A percentile compares a stretch with the other conserved stretches of the same genome.
These are phyloP conservation scores for Octopus bimaculoides DNA, from an alignment of 1,140 invertebrate genomes.

Conservation along the genomic window DNA sequence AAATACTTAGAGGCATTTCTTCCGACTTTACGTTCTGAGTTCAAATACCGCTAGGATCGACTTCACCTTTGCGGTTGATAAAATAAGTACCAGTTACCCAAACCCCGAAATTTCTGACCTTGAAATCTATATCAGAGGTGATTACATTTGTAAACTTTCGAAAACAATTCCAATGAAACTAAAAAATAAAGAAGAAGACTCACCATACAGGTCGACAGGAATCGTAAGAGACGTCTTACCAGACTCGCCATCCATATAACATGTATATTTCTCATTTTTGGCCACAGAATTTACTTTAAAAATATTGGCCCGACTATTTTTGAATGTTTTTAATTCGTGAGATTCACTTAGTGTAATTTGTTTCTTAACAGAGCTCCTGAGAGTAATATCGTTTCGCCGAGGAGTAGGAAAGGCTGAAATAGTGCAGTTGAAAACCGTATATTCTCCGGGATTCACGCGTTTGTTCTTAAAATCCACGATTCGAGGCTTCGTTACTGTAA, in stretches of 20 bases:
- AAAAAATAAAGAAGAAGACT: slow-evolving; percentile 9
- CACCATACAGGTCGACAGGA: slow-evolving; percentile 37
- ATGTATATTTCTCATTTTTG: slow-evolving; percentile 37
- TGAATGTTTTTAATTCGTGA: slow-evolving; percentile 25
- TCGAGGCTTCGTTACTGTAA: slow-evolving; percentile 40
- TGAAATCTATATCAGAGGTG: too few species aligned
- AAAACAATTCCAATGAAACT: too few species aligned
- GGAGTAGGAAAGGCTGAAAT: slow-evolving; percentile 45
- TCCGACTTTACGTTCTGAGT: too few species aligned
- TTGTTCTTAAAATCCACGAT: slow-evolving; percentile 40
- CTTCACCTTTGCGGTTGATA: too few species aligned
- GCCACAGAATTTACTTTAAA: slow-evolving; percentile 38
- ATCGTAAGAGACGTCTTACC: slow-evolving; percentile 35
- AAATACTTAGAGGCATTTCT: too few species aligned
- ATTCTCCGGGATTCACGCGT: slow-evolving; percentile 43
- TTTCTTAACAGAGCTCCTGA: slow-evolving; percentile 32
- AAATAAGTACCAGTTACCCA: too few species aligned
- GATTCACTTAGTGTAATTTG: slow-evolving; percentile 32
- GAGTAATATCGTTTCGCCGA: slow-evolving; percentile 32
- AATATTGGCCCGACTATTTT: slow-evolving; percentile 39
- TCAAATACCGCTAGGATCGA: too few species aligned
- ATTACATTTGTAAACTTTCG: too few species aligned
- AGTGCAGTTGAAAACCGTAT: slow-evolving; percentile 46
- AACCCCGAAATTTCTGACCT: too few species aligned
- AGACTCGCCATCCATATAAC: slow-evolving; percentile 34